phyloP scores from a whole-genome alignment of 2,797 vertebrate species.

The Sorex maritimensis region DNA sequence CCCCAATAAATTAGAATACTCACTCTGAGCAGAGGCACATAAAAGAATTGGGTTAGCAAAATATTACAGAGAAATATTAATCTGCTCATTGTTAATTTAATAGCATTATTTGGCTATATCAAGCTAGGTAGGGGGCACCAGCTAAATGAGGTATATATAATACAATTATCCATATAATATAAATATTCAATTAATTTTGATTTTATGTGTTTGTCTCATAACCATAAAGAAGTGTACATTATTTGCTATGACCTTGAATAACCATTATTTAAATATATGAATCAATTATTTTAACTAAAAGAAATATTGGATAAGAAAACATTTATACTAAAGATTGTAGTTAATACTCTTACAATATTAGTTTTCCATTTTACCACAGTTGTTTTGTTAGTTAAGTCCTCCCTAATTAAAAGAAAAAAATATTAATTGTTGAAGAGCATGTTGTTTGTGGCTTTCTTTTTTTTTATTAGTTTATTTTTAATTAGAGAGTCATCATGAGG shows the following conservation, averaged over 20 bases:
- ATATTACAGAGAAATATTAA: background rate
- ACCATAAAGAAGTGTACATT: background rate
- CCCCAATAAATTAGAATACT: background rate
- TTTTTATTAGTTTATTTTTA: no score
- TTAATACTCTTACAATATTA: background rate
- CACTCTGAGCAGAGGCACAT: background rate
- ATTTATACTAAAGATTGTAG: background rate
- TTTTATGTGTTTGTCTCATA: background rate
- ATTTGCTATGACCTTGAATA: background rate
- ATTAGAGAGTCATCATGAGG: no score
- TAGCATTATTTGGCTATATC: background rate
- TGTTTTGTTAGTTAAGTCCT: background rate
- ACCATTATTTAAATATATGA: constrained; percentile 13
- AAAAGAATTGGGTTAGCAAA: background rate
- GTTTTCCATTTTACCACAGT: background rate
- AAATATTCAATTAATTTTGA: constrained; percentile 1
- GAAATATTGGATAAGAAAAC: background rate
- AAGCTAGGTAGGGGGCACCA: background rate
- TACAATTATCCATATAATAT: background rate
- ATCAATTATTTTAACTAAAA: constrained; percentile 31
- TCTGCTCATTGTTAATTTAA: background rate
- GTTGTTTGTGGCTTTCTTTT: constrained; percentile 10
- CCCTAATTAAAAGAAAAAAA: background rate
- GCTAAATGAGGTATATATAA: background rate
- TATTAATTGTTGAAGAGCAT: background rate